phyloP scores from a whole-genome alignment of 1,140 invertebrate genomes.

The Lasaia peninsularis region DNA sequence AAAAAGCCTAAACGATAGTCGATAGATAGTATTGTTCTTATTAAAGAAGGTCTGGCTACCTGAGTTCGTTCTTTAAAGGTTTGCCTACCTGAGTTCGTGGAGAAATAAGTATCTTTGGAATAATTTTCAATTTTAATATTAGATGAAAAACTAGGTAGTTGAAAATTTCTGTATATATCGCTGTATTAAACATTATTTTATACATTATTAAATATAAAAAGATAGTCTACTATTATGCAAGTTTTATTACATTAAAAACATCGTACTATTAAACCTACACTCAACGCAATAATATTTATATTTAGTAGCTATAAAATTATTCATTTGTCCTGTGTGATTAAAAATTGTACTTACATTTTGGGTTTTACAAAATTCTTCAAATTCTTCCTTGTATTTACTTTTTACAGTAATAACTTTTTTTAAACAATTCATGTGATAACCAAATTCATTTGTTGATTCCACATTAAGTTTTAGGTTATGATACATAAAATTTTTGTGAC shows the following conservation, averaged over 20 bases:
- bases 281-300: slow-evolving; percentile 14
- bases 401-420: slow-evolving; percentile 13
- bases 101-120: slow-evolving; percentile 11
- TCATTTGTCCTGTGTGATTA: slow-evolving; percentile 8
- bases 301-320: slow-evolving; percentile 14
- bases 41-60: slow-evolving; percentile 6
- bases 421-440: slow-evolving; percentile 15
- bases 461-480: slow-evolving; percentile 10
- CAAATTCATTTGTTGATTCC: slow-evolving; percentile 15
- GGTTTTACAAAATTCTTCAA: slow-evolving; percentile 17
- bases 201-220: slow-evolving; percentile 14
- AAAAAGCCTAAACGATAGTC: slow-evolving; percentile 1
- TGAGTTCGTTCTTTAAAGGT: slow-evolving; percentile 4
- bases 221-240: slow-evolving; percentile 10
- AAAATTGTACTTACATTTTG: slow-evolving; percentile 14
- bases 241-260: slow-evolving; percentile 10
- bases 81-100: slow-evolving; percentile 1
- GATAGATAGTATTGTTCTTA: slow-evolving; percentile 4
- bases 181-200: slow-evolving; percentile 14
- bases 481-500: slow-evolving; percentile 12
- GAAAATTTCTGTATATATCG: slow-evolving; percentile 10
- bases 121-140: slow-evolving; percentile 15
- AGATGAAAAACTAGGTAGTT: slow-evolving; percentile 11
- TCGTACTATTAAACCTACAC: slow-evolving; percentile 12
- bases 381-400: slow-evolving; percentile 13